Evolutionary conservation across 2,113 vertebrate species (phyloP).

Genomic region (Promerops cafer): DNA sequence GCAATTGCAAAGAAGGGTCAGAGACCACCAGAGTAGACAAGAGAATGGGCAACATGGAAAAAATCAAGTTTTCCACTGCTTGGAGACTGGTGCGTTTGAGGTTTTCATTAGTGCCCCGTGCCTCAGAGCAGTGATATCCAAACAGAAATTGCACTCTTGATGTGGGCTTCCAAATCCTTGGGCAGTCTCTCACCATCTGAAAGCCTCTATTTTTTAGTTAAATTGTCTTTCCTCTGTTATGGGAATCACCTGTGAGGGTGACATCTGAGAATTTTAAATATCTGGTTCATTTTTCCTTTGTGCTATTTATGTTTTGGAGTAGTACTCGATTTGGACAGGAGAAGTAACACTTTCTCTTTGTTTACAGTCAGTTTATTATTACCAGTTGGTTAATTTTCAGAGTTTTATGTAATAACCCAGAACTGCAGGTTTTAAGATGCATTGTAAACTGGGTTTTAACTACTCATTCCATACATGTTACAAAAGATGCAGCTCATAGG

Average conservation of each 20-base stretch:
- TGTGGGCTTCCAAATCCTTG: neutral
- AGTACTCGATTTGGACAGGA: neutral
- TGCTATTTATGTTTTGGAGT: neutral
- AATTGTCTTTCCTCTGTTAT: neutral
- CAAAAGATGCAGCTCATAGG: neutral
- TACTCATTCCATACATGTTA: neutral
- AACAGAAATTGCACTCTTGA: neutral
- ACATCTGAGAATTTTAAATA: neutral
- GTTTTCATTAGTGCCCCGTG: neutral
- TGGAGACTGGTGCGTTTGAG: neutral
- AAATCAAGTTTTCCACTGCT: neutral
- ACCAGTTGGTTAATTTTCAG: neutral
- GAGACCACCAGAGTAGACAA: neutral
- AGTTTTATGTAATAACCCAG: neutral
- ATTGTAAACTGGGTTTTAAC: neutral
- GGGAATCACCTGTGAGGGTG: neutral
- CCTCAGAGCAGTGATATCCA: neutral
- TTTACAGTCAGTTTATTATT: neutral
- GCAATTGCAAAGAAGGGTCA: neutral
- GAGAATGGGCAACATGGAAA: neutral
- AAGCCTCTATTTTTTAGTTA: neutral
- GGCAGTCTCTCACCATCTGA: neutral
- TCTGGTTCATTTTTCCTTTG: neutral
- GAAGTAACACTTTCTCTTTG: neutral
- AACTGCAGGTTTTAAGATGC: neutral